Conservation (phyloP, 2,888 invertebrate species). For the Chromoteleia sp. region DNA sequence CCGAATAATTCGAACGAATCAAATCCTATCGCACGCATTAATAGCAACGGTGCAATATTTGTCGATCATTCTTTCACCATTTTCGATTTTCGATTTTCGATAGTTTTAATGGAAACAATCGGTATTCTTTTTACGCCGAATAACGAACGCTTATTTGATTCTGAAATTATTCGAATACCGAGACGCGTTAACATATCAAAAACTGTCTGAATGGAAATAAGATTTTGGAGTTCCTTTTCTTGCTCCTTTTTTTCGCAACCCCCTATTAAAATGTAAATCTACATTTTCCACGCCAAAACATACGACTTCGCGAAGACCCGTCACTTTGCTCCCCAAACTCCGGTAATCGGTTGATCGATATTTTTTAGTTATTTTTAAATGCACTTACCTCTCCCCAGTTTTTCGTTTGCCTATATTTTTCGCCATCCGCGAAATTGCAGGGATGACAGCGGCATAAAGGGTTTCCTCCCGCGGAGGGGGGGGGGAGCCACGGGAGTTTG, state of each 20-base stretch:
- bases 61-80: slow-evolving; percentile 7
- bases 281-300: slow-evolving; percentile 18
- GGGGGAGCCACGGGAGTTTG: slow-evolving; percentile 36
- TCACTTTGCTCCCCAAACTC: not conserved
- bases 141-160: too few relatives aligned
- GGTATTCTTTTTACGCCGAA: too few relatives aligned
- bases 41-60: slow-evolving; percentile 53
- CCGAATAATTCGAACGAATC: slow-evolving; percentile 60
- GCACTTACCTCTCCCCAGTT: slow-evolving; percentile 32
- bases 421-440: slow-evolving; percentile 41
- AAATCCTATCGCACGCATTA: slow-evolving; percentile 55
- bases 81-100: too few relatives aligned
- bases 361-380: slow-evolving; percentile 51
- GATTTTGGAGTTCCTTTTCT: too few relatives aligned
- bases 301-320: not conserved
- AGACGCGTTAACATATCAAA: too few relatives aligned
- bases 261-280: slow-evolving; percentile 14
- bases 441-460: slow-evolving; percentile 68
- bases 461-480: slow-evolving; percentile 34
- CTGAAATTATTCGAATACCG: too few relatives aligned
- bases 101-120: too few relatives aligned
- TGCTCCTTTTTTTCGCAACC: too few relatives aligned
- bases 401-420: slow-evolving; percentile 57
- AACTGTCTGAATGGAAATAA: too few relatives aligned
- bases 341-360: slow-evolving; percentile 29